Conservation (phyloP, 2,888 invertebrate genomes). For the Eupithecia exiguata region DNA sequence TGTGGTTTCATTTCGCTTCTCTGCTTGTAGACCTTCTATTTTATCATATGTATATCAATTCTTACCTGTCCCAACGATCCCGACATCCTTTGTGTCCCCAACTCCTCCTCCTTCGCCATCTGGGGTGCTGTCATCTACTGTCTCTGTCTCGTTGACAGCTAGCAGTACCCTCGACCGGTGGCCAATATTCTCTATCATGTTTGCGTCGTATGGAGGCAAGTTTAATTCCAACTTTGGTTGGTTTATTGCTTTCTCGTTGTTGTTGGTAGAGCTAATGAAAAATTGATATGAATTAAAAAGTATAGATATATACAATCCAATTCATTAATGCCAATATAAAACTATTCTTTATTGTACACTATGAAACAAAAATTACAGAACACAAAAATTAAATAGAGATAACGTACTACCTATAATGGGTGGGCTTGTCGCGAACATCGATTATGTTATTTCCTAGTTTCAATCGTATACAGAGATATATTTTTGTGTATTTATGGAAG, state of each 20-base stretch:
- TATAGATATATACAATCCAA: no score
- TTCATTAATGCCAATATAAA: no score
- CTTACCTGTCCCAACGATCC: neutral
- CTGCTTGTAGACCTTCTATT: neutral
- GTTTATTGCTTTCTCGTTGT: neutral
- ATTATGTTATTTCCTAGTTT: no score
- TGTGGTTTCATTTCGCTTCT: neutral
- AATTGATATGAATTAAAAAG: neutral
- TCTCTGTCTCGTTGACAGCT: conserved; percentile 46
- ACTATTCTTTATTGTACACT: no score
- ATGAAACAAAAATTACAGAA: no score
- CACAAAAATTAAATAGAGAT: no score
- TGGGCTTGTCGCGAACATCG: no score
- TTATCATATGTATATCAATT: neutral
- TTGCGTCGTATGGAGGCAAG: conserved; percentile 57
- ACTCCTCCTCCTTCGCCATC: neutral
- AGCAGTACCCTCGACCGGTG: conserved; percentile 66
- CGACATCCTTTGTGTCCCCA: neutral
- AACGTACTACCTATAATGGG: no score
- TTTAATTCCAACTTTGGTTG: conserved; percentile 25
- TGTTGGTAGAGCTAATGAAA: neutral
- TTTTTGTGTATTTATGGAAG: no score
- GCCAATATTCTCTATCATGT: conserved; percentile 63
- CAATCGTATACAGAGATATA: no score
- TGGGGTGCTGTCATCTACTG: neutral